Base-by-base conservation (phyloP, 2,113 vertebrate genomes). In the Pterophyllum scalare region DNA sequence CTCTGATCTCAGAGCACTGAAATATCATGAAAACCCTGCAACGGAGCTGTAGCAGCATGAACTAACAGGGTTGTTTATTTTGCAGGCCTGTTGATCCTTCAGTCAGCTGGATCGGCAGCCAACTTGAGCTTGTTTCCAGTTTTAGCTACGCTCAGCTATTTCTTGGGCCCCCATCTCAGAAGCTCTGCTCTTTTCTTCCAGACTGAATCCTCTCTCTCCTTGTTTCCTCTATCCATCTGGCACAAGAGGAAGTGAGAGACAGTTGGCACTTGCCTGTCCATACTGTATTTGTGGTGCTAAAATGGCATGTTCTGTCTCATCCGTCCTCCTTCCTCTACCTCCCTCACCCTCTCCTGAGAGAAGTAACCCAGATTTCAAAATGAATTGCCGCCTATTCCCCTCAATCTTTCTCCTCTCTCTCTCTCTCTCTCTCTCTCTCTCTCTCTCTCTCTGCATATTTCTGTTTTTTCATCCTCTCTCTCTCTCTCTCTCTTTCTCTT, bases 311-410 rank as follows among this genome's bases (percentile, higher is more conserved):
- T 89, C 81, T 86, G 79, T 91, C 91, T 90, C 84, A 84, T 84
- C 85, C 84, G 80, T 90, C 89, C 91, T 90, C 86, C 88, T 92
- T 92, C 90, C 88, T 89, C 82, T 92, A 80, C 82, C 93, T 94
- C 89, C 88, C 88, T 94, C 88, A 85, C 80, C 93, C 95, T 94
- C 96, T 95, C 95, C 82, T 90, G 95, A 95, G 95, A 95, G 93
- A 94, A 93, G 90, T 96, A 96, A 96, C 96, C 96, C 95, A 96
- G 96, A 95, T 96, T 96, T 96, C 84, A 91, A 96, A 95, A 95
- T 95, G 95, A 96, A 94, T 93, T 86, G 91, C 93, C 83, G 90
- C 95, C 93, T 94, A 89, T 92, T 91, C 92, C 95, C 84, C 88
- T 93, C 94, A 79, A 87, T 94, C 92, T 80, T 59, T 79, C 87